These are phyloP conservation scores for Peromyscus leucopus DNA, from an alignment of 2,113 vertebrate genomes.

Conservation along the genomic window DNA sequence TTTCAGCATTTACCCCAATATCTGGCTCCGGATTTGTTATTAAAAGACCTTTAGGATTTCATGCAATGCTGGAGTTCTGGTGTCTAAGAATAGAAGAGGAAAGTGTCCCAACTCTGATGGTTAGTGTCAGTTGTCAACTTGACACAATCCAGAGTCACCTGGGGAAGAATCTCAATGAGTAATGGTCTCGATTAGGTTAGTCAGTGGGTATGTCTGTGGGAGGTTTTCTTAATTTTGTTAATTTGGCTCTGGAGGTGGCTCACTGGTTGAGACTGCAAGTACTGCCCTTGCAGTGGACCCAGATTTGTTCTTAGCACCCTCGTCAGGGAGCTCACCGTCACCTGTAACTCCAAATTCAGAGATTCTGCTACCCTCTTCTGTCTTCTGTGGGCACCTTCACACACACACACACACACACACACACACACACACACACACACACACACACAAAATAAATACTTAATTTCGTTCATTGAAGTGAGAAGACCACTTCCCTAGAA, in stretches of 20 bases:
- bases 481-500: no score
- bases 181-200: not conserved
- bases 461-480: not conserved
- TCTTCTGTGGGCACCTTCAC: not conserved
- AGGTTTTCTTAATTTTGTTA: not conserved
- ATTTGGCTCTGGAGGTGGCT: not conserved
- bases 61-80: not conserved
- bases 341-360: not conserved
- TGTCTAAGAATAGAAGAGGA: not conserved
- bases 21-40: no score
- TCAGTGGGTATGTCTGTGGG: not conserved
- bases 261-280: not conserved
- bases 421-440: not conserved
- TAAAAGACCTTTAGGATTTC: no score
- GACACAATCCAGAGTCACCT: not conserved
- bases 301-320: not conserved
- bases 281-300: not conserved
- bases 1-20: no score
- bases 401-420: accelerated
- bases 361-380: not conserved
- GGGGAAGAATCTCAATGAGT: not conserved
- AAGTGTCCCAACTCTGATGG: not conserved
- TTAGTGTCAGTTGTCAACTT: not conserved
- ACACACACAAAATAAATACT: not conserved
- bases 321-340: not conserved